Evolutionary conservation across 2,113 vertebrate species (phyloP).

Genomic region (Crotalus horridus): DNA sequence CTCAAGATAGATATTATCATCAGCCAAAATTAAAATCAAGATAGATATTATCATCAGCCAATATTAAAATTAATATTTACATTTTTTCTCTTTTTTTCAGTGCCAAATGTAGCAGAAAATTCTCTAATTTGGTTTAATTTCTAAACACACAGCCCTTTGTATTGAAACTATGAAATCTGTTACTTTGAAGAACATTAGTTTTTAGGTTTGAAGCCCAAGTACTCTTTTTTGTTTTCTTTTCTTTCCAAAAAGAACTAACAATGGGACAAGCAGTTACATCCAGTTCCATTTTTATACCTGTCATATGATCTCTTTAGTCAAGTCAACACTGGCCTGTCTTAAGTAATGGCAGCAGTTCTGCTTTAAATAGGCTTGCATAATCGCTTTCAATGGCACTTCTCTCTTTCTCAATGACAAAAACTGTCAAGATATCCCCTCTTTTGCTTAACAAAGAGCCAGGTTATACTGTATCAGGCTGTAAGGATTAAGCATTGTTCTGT

Average conservation of each 20-base stretch:
- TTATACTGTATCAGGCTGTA: neutral
- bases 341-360: neutral
- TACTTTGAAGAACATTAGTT: neutral
- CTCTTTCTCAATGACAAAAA: neutral
- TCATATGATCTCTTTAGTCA: neutral
- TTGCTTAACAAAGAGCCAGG: neutral
- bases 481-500: too few species aligned
- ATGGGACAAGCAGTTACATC: neutral
- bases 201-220: neutral
- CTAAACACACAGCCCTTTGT: neutral
- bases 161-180: neutral
- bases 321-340: neutral
- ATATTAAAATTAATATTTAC: neutral
- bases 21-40: neutral
- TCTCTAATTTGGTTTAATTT: neutral
- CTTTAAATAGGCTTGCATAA: neutral
- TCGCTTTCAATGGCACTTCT: neutral
- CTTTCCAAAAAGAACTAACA: neutral
- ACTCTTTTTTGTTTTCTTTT: neutral
- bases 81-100: neutral
- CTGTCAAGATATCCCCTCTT: neutral
- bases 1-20: neutral
- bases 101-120: neutral
- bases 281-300: neutral
- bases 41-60: neutral